Percentiles rank a stretch among this genome's conserved stretches.
phyloP scores from a whole-genome alignment of 2,113 vertebrate species.

The Prochilodus magdalenae region DNA sequence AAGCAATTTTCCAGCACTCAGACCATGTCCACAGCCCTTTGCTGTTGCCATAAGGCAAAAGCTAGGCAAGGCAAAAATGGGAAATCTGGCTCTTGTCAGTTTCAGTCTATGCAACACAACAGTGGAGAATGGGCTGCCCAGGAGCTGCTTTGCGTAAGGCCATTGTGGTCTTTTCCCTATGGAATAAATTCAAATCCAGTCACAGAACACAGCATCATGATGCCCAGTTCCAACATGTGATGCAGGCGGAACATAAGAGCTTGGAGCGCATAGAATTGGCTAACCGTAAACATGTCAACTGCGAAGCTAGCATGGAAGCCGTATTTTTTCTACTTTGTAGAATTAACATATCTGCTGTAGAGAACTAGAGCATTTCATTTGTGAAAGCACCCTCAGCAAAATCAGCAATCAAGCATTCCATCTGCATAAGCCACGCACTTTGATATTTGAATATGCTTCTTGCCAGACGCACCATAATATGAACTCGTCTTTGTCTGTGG shows the following conservation, averaged over 20 bases:
- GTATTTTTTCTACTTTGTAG: background rate
- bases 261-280: background rate
- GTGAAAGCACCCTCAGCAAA: background rate
- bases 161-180: background rate
- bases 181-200: background rate
- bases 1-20: background rate
- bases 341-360: background rate
- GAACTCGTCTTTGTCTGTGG: background rate
- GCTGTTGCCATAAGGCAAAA: background rate
- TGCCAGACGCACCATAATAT: background rate
- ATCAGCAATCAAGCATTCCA: background rate
- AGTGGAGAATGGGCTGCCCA: background rate
- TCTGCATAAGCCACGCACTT: background rate
- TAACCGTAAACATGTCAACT: background rate
- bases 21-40: background rate
- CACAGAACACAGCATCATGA: background rate
- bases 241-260: background rate
- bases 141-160: background rate
- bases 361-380: background rate
- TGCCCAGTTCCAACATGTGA: background rate
- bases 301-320: background rate
- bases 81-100: background rate
- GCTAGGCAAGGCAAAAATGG: background rate
- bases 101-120: background rate
- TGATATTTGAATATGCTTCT: background rate